Evolutionary conservation across 2,797 vertebrate species (phyloP), one percentile per base, ranked within the genome.

Genomic region (Coregonus ussuriensis): DNA sequence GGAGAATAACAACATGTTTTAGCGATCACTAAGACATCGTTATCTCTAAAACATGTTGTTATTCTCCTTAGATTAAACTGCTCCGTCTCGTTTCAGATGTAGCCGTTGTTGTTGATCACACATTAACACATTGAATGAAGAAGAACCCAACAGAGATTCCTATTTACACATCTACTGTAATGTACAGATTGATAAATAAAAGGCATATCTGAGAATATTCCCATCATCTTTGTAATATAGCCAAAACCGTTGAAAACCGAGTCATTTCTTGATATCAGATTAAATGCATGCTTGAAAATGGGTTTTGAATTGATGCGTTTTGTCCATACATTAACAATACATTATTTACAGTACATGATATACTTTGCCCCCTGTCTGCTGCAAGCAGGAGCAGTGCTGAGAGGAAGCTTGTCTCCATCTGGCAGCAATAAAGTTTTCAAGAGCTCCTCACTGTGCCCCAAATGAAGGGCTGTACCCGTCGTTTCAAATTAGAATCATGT

Each of bases 351-450:
- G 88, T 82, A 87, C 91, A 88, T 88, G 90, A 91, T 90, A 92
- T 88, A 85, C 91, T 91, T 92, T 90, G 92, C 90, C 90, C 91
- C 85, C 86, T 85, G 88, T 93, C 92, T 90, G 85, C 76, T 76
- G 89, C 90, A 91, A 91, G 93, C 90, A 86, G 90, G 92, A 92
- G 93, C 88, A 90, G 85, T 88, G 87, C 89, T 94, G 93, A 93
- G 93, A 94, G 91, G 93, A 95, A 94, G 92, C 92, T 94, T 93
- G 90, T 93, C 93, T 95, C 95, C 94, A 95, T 95, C 94, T 95
- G 94, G 93, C 95, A 94, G 93, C 94, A 95, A 95, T 95, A 96
- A 94, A 95, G 90, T 96, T 95, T 96, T 96, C 94, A 95, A 90
- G 41, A 47, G 41, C 41, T 47, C 41, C 41, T 47, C 41, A 47